A percentile compares a stretch with the other conserved stretches of the same genome.
Evolutionary conservation across 2,888 invertebrate genomes (phyloP).

Genomic region (Pristionchus exspectatus): DNA sequence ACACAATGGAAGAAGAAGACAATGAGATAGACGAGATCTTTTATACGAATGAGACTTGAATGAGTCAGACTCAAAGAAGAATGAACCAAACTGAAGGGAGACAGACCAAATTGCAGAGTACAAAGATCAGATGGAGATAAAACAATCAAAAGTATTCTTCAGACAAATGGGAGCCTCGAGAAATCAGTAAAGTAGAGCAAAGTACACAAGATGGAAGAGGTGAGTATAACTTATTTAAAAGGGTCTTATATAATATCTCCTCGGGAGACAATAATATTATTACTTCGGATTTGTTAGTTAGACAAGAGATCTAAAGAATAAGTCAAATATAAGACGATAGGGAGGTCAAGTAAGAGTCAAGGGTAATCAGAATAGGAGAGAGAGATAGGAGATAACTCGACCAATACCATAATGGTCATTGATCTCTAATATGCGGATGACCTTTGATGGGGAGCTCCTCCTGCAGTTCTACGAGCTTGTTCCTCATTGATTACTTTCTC

Average conservation of each 20-base stretch:
- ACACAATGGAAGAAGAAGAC: slow-evolving; percentile 36
- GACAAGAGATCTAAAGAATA: slow-evolving; percentile 24
- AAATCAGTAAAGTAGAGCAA: slow-evolving; percentile 33
- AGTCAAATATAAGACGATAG: slow-evolving; percentile 10
- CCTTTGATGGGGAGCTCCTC: slow-evolving; percentile 54
- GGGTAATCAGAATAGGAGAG: slow-evolving; percentile 36
- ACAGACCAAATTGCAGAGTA: slow-evolving; percentile 1
- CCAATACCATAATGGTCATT: not conserved
- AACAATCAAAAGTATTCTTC: slow-evolving; percentile 28
- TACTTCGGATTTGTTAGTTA: slow-evolving; percentile 10
- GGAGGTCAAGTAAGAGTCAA: not conserved
- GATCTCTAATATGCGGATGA: slow-evolving; percentile 21
- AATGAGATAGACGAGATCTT: slow-evolving; percentile 55
- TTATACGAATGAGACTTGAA: slow-evolving; percentile 30
- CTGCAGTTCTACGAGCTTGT: slow-evolving; percentile 64
- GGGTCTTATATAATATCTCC: not conserved
- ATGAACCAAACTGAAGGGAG: slow-evolving; percentile 28
- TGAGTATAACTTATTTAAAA: slow-evolving; percentile 4
- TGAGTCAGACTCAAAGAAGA: slow-evolving; percentile 50
- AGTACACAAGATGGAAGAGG: slow-evolving; percentile 34
- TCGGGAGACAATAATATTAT: slow-evolving; percentile 23
- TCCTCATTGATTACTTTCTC: slow-evolving; percentile 73
- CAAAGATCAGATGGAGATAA: slow-evolving; percentile 32
- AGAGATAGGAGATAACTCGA: slow-evolving; percentile 8
- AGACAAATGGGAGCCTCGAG: not conserved